Evolutionary conservation across 2,797 vertebrate genomes (phyloP), one percentile per base, ranked within the genome.

Genomic region (Pachyuromys duprasi): DNA sequence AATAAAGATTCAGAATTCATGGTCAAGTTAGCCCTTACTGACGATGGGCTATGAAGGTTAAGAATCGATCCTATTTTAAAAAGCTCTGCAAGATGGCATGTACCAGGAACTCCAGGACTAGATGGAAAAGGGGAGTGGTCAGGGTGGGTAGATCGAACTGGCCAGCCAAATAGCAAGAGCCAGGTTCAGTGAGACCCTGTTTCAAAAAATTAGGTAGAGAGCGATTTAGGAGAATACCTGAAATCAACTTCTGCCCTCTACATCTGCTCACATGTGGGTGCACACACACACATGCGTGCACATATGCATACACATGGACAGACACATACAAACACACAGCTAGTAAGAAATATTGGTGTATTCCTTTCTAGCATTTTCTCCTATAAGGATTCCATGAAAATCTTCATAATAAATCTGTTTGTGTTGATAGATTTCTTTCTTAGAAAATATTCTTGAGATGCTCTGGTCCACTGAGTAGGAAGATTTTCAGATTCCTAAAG

Each of bases 401-500:
- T 87, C 69, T 81, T 79, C 72, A 24, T 62, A 70, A 45, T 62
- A 95, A 94, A 70, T 74, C 67, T 86, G 42, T 79, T 80, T 80
- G 28, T 28, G 33, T 3, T 70, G 9, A 89, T 89, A 86, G 31
- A 75, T 74, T 93, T 86, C 55, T 79, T 92, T 93, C 76, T 90
- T 81, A 95, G 36, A 88, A 53, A 79, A 55, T 60, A 89, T 63
- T 6, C 53, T 87, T 45, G 18, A 91, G 63, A 96, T 49, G 49
- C 72, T 65, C 42, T 90, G 36, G 60, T 42, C 31, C 42, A 67
- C 18, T 45, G 33, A 17, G 1, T 91, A 24, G 78, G 74, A 88
- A 86, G 18, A 70, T 70, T 89, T 92, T 82, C 31, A 90, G 62
- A 96, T 89, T 69, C 80, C 67, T 75, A 75, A 49, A 90, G 80